A percentile compares a stretch with the other conserved stretches of the same genome.
phyloP scores from a whole-genome alignment of 2,113 vertebrate genomes.

The Pelodiscus sinensis region DNA sequence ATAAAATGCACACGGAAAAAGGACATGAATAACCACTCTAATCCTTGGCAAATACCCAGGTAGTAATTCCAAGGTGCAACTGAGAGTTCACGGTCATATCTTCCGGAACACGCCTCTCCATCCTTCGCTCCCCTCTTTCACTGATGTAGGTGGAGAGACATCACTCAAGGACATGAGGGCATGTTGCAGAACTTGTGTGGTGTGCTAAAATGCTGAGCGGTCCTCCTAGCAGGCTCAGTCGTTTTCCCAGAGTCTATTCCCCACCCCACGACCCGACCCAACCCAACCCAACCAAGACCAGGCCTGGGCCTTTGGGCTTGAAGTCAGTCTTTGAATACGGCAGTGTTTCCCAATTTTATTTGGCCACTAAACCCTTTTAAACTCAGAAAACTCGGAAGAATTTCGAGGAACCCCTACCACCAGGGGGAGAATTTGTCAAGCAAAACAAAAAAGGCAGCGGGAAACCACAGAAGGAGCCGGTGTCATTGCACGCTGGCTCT shows the following conservation, averaged over 20 bases:
- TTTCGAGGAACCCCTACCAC: too few relatives aligned
- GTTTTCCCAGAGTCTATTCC: not conserved
- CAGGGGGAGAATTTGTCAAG: too few relatives aligned
- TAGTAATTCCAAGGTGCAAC: not conserved
- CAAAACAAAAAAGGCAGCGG: too few relatives aligned
- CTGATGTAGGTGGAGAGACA: not conserved
- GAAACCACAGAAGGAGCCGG: too few relatives aligned
- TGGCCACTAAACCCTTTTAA: too few relatives aligned
- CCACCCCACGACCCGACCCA: not conserved
- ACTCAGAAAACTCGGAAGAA: too few relatives aligned
- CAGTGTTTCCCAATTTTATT: too few relatives aligned
- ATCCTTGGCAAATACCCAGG: not conserved
- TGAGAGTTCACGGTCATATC: not conserved
- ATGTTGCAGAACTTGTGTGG: not conserved
- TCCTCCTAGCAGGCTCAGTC: not conserved
- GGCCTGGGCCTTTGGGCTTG: not conserved
- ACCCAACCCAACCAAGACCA: not conserved
- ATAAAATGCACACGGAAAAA: fast-evolving
- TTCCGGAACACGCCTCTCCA: not conserved
- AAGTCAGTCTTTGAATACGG: not conserved
- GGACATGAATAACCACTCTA: fast-evolving
- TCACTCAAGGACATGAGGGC: not conserved
- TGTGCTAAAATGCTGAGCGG: not conserved
- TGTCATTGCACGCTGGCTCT: too few relatives aligned
- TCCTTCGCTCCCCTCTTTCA: not conserved